These are phyloP conservation scores for Malacoctenus gilli DNA, from an alignment of 2,797 vertebrate genomes.

Conservation along the genomic window DNA sequence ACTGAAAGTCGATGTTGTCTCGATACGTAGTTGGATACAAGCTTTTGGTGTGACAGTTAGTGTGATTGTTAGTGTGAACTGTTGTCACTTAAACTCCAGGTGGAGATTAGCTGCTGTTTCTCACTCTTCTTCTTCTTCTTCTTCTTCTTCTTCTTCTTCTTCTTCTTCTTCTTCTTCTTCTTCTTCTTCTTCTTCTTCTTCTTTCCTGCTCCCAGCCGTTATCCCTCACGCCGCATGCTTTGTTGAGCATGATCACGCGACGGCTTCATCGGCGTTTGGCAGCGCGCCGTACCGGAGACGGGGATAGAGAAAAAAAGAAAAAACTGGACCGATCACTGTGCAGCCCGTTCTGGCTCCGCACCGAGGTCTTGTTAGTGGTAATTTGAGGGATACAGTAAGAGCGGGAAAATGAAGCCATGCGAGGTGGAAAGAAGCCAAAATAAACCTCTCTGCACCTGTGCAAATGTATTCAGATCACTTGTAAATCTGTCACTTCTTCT, in stretches of 20 bases:
- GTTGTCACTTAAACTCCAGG: too few relatives aligned
- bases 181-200: too few relatives aligned
- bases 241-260: constrained; percentile 58
- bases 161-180: too few relatives aligned
- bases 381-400: constrained; percentile 52
- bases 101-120: constrained; percentile 26
- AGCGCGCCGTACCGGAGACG: constrained; percentile 58
- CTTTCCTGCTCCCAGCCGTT: constrained; percentile 42
- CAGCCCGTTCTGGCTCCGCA: constrained; percentile 45
- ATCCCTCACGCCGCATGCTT: constrained; percentile 42
- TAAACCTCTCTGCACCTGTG: constrained; percentile 49
- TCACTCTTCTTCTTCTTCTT: constrained; percentile 18
- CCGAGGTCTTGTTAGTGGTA: constrained; percentile 59
- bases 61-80: too few relatives aligned
- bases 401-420: constrained; percentile 32
- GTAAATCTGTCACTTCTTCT: constrained; percentile 33
- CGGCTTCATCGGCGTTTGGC: constrained; percentile 64
- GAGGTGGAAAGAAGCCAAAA: constrained; percentile 38
- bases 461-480: constrained; percentile 43
- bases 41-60: too few relatives aligned
- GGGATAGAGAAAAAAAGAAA: too few relatives aligned
- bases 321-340: constrained; percentile 50
- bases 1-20: too few relatives aligned
- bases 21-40: too few relatives aligned
- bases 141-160: constrained; percentile 18